Evolutionary conservation across 2,888 invertebrate genomes (phyloP), one percentile per base, ranked within the genome.

Genomic region (Ophioninae sp.): DNA sequence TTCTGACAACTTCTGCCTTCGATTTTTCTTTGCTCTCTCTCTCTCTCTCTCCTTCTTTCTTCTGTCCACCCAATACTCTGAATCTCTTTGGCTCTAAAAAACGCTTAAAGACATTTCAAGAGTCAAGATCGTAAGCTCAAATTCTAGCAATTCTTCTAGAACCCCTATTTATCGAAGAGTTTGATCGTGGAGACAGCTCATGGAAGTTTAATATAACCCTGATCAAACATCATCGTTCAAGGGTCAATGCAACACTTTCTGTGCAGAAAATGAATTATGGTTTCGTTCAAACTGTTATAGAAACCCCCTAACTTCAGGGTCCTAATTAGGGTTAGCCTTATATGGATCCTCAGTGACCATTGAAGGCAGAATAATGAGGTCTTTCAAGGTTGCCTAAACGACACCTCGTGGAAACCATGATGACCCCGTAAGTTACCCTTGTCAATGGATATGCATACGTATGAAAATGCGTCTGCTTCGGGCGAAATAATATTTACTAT

Each of bases 61-160:
- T 22, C n/a, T 44, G 56, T 74, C 69, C 58, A 39, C 72, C 67
- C 30, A 58, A 72, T 75, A 76, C 61, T 82, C 64, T 61, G 59
- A 41, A 82, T 67, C 76, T 71, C 72, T 83, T 56, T 65, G 76
- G 67, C 76, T 83, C 41, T 22, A 30, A 30, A 9, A 67, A 72
- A 72, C 76, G 79, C 67, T 83, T 61, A 65, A 39, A 61, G 71
- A 51, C 10, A 67, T 65, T 63, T 65, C 59, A 59, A 59, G 51
- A 76, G 63, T 79, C 44, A 79, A 67, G 72, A 68, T 78, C 23
- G 3, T 37, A 41, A 68, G 20, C 20, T 30, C 61, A 73, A 77
- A 59, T 63, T 56, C 61, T 68, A 67, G 51, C 61, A 41, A 41
- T 61, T 82, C 61, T 37, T 61, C 8, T 59, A 3, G 51, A 3